Percentiles rank a stretch among this genome's conserved stretches.
Conservation (phyloP, 2,888 invertebrate genomes). For the Chromoteleia sp. region DNA sequence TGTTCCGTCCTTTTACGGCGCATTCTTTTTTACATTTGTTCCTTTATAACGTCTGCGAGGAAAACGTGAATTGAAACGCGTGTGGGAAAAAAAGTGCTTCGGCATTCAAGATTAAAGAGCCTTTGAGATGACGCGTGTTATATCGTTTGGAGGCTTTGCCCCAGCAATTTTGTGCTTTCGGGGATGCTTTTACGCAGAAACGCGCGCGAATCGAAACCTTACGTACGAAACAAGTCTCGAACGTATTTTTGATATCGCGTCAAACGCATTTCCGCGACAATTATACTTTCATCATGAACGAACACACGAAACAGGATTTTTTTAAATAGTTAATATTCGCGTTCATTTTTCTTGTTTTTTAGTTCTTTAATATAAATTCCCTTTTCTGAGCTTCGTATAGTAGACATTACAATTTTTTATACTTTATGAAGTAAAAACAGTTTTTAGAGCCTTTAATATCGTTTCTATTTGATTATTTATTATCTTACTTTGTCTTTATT, state of each 20-base stretch:
- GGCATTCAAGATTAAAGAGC: constrained; percentile 68
- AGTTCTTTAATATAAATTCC: no score
- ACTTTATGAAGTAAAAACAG: no score
- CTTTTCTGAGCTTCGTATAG: no score
- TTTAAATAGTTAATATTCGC: no score
- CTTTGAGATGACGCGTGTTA: constrained; percentile 69
- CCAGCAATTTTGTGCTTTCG: constrained; percentile 45
- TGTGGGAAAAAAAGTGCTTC: constrained; percentile 60
- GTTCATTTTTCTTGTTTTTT: no score
- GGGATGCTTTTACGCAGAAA: constrained; percentile 42
- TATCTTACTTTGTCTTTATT: no score
- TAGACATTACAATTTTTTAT: no score
- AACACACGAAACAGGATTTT: no score
- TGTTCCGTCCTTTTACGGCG: constrained; percentile 72
- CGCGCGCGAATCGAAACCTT: constrained; percentile 20
- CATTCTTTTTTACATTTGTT: constrained; percentile 71
- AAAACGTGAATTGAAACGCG: constrained; percentile 66
- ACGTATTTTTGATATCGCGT: constrained; percentile 18
- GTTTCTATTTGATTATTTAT: no score
- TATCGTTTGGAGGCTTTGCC: constrained; percentile 57
- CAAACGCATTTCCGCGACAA: not conserved
- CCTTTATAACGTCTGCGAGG: constrained; percentile 63
- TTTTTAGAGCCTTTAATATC: no score
- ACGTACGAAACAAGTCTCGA: constrained; percentile 11
- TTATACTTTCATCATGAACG: no score